phyloP scores from a whole-genome alignment of 2,888 invertebrate genomes.

The Thecocarcelia acutangulata region DNA sequence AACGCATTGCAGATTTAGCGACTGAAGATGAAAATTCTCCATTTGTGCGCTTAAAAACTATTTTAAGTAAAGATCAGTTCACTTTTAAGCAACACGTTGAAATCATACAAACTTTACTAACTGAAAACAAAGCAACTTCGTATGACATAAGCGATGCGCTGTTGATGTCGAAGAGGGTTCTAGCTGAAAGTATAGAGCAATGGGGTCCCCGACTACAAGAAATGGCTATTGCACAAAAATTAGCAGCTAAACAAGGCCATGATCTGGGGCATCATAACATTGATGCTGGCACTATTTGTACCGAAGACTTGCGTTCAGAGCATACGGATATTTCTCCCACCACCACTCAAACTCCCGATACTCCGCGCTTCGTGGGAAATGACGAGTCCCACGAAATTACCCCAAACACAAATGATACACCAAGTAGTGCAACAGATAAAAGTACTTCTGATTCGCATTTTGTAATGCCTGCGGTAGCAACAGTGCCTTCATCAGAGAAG shows the following conservation, averaged over 20 bases:
- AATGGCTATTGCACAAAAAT: slow-evolving; percentile 77
- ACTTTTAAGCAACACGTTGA: slow-evolving; percentile 91
- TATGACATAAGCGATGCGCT: slow-evolving; percentile 84
- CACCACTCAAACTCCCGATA: slow-evolving; percentile 45
- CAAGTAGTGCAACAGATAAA: slow-evolving; percentile 57
- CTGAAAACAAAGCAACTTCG: slow-evolving; percentile 75
- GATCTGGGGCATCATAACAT: slow-evolving; percentile 63
- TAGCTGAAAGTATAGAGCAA: slow-evolving; percentile 87
- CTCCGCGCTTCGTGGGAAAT: slow-evolving; percentile 24
- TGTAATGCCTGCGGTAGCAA: slow-evolving; percentile 46
- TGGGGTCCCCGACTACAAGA: slow-evolving; percentile 86
- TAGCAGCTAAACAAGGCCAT: slow-evolving; percentile 73
- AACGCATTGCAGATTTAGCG: slow-evolving; percentile 84
- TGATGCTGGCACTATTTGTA: slow-evolving; percentile 79
- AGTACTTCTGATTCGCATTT: slow-evolving; percentile 66
- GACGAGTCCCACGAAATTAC: slow-evolving; percentile 45
- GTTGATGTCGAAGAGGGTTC: slow-evolving; percentile 85
- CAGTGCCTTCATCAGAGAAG: slow-evolving; percentile 81
- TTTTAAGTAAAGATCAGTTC: slow-evolving; percentile 84
- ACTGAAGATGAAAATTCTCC: slow-evolving; percentile 83
- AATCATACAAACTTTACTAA: slow-evolving; percentile 85
- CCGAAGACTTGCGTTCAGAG: slow-evolving; percentile 82
- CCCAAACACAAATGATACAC: slow-evolving; percentile 43
- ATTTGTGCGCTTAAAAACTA: slow-evolving; percentile 83
- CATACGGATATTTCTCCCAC: slow-evolving; percentile 79